phyloP scores from a whole-genome alignment of 2,113 vertebrate genomes.

The Anoplopoma fimbria region DNA sequence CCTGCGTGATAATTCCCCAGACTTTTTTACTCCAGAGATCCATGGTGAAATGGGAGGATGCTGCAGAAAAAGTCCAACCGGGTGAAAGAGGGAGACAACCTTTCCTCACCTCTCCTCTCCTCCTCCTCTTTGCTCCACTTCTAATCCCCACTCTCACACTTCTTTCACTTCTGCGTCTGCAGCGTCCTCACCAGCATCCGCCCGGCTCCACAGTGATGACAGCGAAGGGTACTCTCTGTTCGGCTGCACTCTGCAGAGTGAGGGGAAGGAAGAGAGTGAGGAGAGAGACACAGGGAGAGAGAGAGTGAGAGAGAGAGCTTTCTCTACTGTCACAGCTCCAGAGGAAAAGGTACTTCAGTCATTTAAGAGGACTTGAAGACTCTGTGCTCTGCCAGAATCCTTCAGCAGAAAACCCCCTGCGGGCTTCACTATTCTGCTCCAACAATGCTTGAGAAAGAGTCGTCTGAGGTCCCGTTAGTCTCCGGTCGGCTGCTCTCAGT shows the following conservation, averaged over 20 bases:
- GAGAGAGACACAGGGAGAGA: neutral
- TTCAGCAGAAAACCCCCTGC: slow-evolving; percentile 19
- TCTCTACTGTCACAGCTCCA: slow-evolving; percentile 30
- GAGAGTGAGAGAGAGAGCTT: slow-evolving; percentile 24
- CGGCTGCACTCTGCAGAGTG: slow-evolving; percentile 67
- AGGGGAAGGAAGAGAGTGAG: slow-evolving; percentile 32
- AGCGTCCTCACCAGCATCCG: slow-evolving; percentile 29
- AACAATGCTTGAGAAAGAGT: slow-evolving; percentile 31
- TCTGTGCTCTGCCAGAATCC: neutral
- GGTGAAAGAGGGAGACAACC: slow-evolving; percentile 22
- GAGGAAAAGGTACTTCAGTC: slow-evolving; percentile 42
- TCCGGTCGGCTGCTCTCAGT: slow-evolving; percentile 23
- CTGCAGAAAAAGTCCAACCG: slow-evolving; percentile 21
- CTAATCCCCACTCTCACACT: slow-evolving; percentile 25
- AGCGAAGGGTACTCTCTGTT: slow-evolving; percentile 42
- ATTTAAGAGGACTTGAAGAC: slow-evolving; percentile 29
- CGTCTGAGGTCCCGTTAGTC: slow-evolving; percentile 38
- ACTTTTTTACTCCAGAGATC: slow-evolving; percentile 64
- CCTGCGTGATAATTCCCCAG: slow-evolving; percentile 47
- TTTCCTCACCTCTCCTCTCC: slow-evolving; percentile 25
- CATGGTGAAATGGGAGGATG: slow-evolving; percentile 54
- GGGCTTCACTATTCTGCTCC: slow-evolving; percentile 1
- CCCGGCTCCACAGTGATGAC: slow-evolving; percentile 25
- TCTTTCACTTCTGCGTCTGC: slow-evolving; percentile 19
- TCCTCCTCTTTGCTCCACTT: slow-evolving; percentile 36